phyloP scores from a whole-genome alignment of 1,140 invertebrate species.

The Drosophila rufa region DNA sequence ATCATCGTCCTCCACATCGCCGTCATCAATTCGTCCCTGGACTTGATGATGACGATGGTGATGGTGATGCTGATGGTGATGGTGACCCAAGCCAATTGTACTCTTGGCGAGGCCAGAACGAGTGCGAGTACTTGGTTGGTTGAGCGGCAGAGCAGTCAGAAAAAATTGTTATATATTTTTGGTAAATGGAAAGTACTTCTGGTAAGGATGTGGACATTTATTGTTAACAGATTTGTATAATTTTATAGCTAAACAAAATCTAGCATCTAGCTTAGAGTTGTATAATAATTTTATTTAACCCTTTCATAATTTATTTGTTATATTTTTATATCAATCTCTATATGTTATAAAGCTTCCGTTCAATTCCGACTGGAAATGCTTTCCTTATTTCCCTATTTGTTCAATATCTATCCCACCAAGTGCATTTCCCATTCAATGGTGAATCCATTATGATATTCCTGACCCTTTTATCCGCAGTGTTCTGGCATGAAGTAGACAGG shows the following conservation, averaged over 20 bases:
- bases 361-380: neutral
- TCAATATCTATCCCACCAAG: no score
- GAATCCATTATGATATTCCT: neutral
- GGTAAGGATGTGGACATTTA: neutral
- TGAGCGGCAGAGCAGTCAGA: conserved; percentile 25
- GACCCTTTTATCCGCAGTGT: conserved; percentile 29
- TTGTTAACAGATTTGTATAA: neutral
- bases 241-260: no score
- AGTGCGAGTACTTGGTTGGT: conserved; percentile 7
- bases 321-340: neutral
- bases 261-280: no score
- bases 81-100: conserved; percentile 46
- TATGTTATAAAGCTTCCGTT: neutral
- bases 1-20: conserved; percentile 20
- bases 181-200: neutral
- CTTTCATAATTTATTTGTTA: neutral
- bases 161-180: neutral
- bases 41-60: conserved; percentile 13
- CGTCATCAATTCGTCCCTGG: conserved; percentile 47
- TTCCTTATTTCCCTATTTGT: neutral
- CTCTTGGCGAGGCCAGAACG: conserved; percentile 39
- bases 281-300: no score
- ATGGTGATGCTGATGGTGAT: conserved; percentile 4
- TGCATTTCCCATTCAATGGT: neutral
- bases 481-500: conserved; percentile 35